Conservation (phyloP, 2,797 vertebrate genomes). For the Neomorphus geoffroyi region DNA sequence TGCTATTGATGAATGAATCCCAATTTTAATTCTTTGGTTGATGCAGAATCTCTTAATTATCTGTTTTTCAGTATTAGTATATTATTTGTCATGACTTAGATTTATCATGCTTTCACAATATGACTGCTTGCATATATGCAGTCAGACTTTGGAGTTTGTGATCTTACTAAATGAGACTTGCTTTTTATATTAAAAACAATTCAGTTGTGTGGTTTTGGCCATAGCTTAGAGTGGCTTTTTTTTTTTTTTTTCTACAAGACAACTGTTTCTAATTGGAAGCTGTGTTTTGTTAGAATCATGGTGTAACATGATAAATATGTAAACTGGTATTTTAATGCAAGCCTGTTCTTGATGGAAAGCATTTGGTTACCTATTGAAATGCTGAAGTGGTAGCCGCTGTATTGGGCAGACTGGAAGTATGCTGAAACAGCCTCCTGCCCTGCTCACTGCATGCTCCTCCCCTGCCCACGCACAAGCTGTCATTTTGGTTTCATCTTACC, state of each 20-base stretch:
- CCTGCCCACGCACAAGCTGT: background rate
- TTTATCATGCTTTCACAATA: background rate
- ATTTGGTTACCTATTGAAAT: background rate
- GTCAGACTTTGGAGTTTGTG: background rate
- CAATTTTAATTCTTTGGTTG: background rate
- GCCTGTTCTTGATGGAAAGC: background rate
- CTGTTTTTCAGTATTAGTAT: background rate
- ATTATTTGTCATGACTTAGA: background rate
- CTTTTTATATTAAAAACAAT: background rate
- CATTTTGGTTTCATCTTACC: background rate
- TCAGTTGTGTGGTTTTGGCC: background rate
- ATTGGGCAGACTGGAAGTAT: background rate
- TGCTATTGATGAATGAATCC: background rate
- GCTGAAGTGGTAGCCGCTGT: background rate
- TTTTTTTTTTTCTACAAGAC: background rate
- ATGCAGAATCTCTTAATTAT: background rate
- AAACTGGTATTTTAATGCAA: background rate
- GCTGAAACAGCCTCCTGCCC: background rate
- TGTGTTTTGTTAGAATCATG: background rate
- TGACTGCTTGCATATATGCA: background rate
- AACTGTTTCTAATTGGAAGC: background rate
- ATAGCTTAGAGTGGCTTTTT: background rate
- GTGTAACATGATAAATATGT: background rate
- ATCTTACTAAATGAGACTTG: background rate
- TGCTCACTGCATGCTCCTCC: background rate